Conservation (phyloP, 2,797 vertebrate species). For the Florisuga fusca region DNA sequence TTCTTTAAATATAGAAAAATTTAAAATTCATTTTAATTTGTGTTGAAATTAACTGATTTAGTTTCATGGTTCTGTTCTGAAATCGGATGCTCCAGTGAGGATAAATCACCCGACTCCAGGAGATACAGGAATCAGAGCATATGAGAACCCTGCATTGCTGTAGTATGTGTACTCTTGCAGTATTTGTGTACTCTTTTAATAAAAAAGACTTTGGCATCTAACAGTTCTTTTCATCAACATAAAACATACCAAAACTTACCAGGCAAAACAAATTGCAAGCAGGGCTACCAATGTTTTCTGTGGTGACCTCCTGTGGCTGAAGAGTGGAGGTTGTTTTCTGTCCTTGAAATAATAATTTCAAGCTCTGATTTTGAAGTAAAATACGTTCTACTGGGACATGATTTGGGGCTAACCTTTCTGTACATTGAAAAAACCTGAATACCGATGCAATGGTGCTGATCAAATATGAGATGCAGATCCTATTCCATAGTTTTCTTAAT, state of each 20-base stretch:
- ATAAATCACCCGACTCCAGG: too few species aligned
- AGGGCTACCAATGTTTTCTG: neutral
- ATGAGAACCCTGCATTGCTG: neutral
- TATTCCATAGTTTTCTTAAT: conserved; percentile 44
- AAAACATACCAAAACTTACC: neutral
- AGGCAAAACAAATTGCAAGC: neutral
- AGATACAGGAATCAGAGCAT: neutral
- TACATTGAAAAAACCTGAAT: conserved; percentile 56
- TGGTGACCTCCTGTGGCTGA: neutral
- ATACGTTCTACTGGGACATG: neutral
- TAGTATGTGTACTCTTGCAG: too few species aligned
- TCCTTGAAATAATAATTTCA: conserved; percentile 30
- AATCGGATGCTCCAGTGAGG: neutral
- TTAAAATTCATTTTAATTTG: neutral
- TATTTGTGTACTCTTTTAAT: neutral
- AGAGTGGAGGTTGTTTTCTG: neutral
- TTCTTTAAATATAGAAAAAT: neutral
- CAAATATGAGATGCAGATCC: conserved; percentile 51
- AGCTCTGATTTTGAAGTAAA: conserved; percentile 56
- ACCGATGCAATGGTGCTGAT: conserved; percentile 71
- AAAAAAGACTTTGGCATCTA: neutral
- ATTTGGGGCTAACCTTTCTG: conserved; percentile 55
- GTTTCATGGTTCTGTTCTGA: neutral
- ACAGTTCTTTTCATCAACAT: neutral
- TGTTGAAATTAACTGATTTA: neutral